Evolutionary conservation across 2,113 vertebrate genomes (phyloP).

Genomic region (Puntigrus tetrazona): DNA sequence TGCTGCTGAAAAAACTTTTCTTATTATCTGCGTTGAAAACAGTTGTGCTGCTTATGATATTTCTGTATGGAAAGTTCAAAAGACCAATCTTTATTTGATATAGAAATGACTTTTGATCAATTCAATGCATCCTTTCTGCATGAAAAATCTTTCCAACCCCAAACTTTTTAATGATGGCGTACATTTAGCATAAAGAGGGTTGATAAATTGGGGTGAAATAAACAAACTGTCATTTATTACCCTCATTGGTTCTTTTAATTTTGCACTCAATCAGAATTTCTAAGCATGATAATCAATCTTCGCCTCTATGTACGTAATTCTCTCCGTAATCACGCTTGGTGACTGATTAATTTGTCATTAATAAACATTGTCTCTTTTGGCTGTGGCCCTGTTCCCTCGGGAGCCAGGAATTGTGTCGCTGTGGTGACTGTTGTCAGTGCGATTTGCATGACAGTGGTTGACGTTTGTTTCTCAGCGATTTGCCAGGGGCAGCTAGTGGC

Average conservation of each 20-base stretch:
- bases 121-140: not conserved
- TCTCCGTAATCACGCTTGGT: conserved; percentile 39
- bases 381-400: conserved; percentile 39
- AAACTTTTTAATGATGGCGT: not conserved
- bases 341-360: conserved; percentile 59
- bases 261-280: conserved; percentile 23
- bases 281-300: conserved; percentile 43
- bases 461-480: conserved; percentile 51
- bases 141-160: not conserved
- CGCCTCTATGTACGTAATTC: not conserved
- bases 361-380: conserved; percentile 52
- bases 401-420: conserved; percentile 53
- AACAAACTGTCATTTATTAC: conserved; percentile 5
- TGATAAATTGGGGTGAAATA: not conserved
- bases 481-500: conserved; percentile 55
- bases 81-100: not conserved
- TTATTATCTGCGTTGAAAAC: not conserved
- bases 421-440: conserved; percentile 54
- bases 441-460: conserved; percentile 59
- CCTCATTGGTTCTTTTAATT: conserved; percentile 1
- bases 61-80: not conserved
- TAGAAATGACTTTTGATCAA: not conserved
- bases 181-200: not conserved
- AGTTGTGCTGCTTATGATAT: not conserved
- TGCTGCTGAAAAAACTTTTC: not conserved